phyloP scores from a whole-genome alignment of 2,113 vertebrate species.

The Oceanodroma tethys region DNA sequence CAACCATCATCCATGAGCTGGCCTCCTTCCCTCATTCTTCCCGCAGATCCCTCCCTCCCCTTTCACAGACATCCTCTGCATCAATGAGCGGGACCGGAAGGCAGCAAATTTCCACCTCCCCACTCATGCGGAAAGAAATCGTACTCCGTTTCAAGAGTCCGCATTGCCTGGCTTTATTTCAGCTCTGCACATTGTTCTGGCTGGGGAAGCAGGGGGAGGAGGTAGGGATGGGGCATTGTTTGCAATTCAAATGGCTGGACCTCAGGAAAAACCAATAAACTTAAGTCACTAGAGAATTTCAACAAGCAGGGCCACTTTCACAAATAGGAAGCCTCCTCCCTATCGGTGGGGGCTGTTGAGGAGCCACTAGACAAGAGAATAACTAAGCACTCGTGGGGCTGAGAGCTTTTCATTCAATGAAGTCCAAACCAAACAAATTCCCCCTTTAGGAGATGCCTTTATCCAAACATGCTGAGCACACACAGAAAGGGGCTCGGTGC shows the following conservation, averaged over 20 bases:
- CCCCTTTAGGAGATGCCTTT: conserved; percentile 4
- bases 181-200: conserved; percentile 44
- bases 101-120: conserved; percentile 39
- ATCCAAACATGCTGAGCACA: conserved; percentile 14
- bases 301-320: conserved; percentile 49
- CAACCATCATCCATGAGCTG: not conserved
- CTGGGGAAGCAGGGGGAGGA: not conserved
- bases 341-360: conserved; percentile 14
- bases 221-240: conserved; percentile 37
- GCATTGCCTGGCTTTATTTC: conserved; percentile 6
- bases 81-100: conserved; percentile 25
- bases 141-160: not conserved
- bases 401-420: conserved; percentile 70
- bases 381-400: conserved; percentile 46
- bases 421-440: conserved; percentile 70
- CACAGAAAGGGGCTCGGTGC: not conserved
- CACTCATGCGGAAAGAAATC: conserved; percentile 12
- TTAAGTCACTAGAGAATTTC: conserved; percentile 59
- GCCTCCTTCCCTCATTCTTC: not conserved
- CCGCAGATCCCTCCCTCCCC: not conserved
- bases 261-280: conserved; percentile 68
- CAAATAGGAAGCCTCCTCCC: conserved; percentile 34
- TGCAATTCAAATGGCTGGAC: conserved; percentile 67
- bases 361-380: conserved; percentile 67
- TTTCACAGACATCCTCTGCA: conserved; percentile 29